A percentile compares a stretch with the other conserved stretches of the same genome.
Conservation (phyloP, 1,140 invertebrate species). For the Penaeus indicus region DNA sequence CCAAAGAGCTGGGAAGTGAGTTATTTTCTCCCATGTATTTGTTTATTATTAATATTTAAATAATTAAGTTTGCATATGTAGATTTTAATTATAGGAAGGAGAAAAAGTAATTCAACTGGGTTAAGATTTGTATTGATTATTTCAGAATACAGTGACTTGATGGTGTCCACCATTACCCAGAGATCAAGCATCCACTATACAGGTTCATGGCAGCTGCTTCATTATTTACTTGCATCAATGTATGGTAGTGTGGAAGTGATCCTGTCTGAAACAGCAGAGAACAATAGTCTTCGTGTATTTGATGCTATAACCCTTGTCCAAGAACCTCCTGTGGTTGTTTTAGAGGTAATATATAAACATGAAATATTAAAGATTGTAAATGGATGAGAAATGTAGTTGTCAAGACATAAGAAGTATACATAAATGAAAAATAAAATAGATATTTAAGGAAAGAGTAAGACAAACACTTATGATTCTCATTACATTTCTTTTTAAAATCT, state of each 20-base stretch:
- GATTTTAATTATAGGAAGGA: not conserved
- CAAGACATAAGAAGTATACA: not conserved
- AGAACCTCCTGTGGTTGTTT: slow-evolving; percentile 86
- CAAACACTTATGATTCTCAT: not conserved
- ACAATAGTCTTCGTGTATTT: slow-evolving; percentile 72
- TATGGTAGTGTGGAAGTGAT: slow-evolving; percentile 84
- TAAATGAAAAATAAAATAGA: not conserved
- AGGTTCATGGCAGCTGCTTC: slow-evolving; percentile 83
- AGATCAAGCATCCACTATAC: slow-evolving; percentile 89
- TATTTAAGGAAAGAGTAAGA: not conserved
- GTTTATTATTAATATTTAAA: not conserved
- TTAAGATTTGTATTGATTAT: slow-evolving; percentile 52
- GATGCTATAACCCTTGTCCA: slow-evolving; percentile 83
- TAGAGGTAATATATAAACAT: slow-evolving; percentile 77
- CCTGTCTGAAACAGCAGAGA: slow-evolving; percentile 76
- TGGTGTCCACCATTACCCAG: slow-evolving; percentile 92
- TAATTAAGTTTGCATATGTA: not conserved
- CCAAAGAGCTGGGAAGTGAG: slow-evolving; percentile 85
- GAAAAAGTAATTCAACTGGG: not conserved
- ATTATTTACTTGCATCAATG: slow-evolving; percentile 86
- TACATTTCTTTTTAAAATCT: not conserved
- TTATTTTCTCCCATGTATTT: slow-evolving; percentile 72
- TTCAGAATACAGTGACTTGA: slow-evolving; percentile 91
- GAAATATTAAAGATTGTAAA: slow-evolving; percentile 4
- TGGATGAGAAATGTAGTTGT: not conserved